Evolutionary conservation across 1,140 invertebrate species (phyloP), one percentile per base, ranked within the genome.

Genomic region (Glossosoma conforme): DNA sequence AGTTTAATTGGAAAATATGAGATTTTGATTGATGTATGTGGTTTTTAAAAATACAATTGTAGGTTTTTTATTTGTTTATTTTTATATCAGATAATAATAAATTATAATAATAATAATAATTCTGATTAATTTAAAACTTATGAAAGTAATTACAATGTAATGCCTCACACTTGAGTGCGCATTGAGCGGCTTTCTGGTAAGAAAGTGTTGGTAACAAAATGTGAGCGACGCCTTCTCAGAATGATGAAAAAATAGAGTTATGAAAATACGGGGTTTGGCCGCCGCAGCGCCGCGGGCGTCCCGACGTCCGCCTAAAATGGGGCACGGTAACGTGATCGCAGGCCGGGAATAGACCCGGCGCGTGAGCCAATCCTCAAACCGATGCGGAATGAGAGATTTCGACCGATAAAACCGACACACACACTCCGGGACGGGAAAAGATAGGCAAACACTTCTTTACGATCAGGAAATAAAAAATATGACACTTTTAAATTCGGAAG

Each of bases 311-410:
- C 49, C 54, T 44, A 52, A 57, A 57, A 57, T 52, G 54, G 54
- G 38, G 25, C 19, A 44, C 41, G 30, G 54, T 57, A 57, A 57
- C 51, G 54, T 50, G 54, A 57, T 57, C 54, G 48, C 37, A 52
- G 48, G 43, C 40, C 54, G 21, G 54, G 52, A 57, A 57, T 57
- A 57, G 54, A 15, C 17, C 24, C 25, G 32, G 25, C 44, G 15
- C n/a, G 17, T n/a, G 43, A 10, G 17, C 11, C n/a, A 13, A 33
- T n/a, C n/a, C n/a, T n/a, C n/a, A n/a, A n/a, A n/a, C n/a, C n/a
- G n/a, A n/a, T n/a, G n/a, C n/a, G n/a, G n/a, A n/a, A n/a, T n/a
- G n/a, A n/a, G n/a, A n/a, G n/a, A n/a, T n/a, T n/a, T n/a, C n/a
- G n/a, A n/a, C n/a, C n/a, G n/a, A n/a, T n/a, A 33, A 33, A 13